These are phyloP conservation scores for Steinernema carpocapsae DNA, from an alignment of 2,888 invertebrate species.

Conservation along the genomic window DNA sequence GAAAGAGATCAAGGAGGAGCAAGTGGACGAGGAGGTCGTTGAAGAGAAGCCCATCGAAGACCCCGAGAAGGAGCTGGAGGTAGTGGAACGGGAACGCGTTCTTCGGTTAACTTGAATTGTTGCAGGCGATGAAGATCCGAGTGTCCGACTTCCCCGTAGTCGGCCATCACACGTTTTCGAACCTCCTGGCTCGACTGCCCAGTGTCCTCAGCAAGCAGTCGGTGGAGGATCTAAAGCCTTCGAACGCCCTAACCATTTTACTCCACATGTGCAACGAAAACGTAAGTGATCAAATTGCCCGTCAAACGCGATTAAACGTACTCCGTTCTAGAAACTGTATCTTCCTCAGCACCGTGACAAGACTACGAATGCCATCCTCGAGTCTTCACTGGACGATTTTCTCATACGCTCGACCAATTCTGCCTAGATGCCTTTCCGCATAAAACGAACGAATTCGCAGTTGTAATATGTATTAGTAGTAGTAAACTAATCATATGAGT, in stretches of 20 bases:
- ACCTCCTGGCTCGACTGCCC: constrained; percentile 72
- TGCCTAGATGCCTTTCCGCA: background rate
- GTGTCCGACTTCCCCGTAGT: constrained; percentile 19
- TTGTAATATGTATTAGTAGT: no score
- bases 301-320: background rate
- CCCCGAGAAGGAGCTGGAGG: background rate
- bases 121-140: constrained; percentile 15
- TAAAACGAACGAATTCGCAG: no score
- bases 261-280: constrained; percentile 85
- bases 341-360: background rate
- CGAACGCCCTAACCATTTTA: constrained; percentile 81
- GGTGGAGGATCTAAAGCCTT: constrained; percentile 79
- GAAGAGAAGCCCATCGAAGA: background rate
- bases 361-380: background rate
- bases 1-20: background rate
- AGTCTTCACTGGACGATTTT: constrained; percentile 10
- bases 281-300: constrained; percentile 53
- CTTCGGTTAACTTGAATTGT: background rate
- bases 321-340: background rate
- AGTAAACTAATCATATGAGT: no score
- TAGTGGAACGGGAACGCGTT: background rate
- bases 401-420: background rate
- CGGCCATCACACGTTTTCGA: constrained; percentile 19
- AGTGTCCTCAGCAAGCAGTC: constrained; percentile 71
- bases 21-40: background rate